phyloP scores from a whole-genome alignment of 2,797 vertebrate genomes.

The Gouania willdenowi region DNA sequence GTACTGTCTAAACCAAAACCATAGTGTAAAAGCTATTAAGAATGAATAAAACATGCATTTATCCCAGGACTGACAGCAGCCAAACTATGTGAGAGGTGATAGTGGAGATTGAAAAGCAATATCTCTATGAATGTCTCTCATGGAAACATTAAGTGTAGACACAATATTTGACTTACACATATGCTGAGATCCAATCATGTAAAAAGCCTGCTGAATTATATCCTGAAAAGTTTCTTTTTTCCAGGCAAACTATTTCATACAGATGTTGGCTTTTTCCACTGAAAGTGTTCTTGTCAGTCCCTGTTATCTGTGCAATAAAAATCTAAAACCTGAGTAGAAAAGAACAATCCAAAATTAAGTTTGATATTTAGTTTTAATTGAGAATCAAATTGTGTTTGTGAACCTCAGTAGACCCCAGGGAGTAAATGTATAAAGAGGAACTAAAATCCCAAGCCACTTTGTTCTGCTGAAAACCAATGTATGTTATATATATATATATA shows the following conservation, averaged over 20 bases:
- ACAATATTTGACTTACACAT: constrained; percentile 27
- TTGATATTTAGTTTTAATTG: no score
- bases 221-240: constrained; percentile 9
- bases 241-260: constrained; percentile 5
- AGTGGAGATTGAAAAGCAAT: constrained; percentile 53
- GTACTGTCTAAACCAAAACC: constrained; percentile 13
- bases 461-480: no score
- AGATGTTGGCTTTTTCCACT: no score
- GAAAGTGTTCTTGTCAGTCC: no score
- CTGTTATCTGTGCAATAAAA: no score
- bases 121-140: constrained; percentile 44
- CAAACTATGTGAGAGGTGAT: constrained; percentile 47
- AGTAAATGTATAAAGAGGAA: no score
- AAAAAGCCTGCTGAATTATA: constrained; percentile 17
- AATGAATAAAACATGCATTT: constrained; percentile 42
- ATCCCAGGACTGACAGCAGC: constrained; percentile 16
- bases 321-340: no score
- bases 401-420: no score
- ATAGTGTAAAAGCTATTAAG: constrained; percentile 15
- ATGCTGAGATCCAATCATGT: constrained; percentile 37
- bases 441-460: no score
- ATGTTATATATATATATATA: no score
- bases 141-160: constrained; percentile 37
- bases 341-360: no score
- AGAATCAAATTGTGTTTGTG: no score